Percentiles rank a stretch among this genome's conserved stretches.
These are phyloP conservation scores for Hirtodrosophila trivittata DNA, from an alignment of 2,888 invertebrate species.

Conservation along the genomic window DNA sequence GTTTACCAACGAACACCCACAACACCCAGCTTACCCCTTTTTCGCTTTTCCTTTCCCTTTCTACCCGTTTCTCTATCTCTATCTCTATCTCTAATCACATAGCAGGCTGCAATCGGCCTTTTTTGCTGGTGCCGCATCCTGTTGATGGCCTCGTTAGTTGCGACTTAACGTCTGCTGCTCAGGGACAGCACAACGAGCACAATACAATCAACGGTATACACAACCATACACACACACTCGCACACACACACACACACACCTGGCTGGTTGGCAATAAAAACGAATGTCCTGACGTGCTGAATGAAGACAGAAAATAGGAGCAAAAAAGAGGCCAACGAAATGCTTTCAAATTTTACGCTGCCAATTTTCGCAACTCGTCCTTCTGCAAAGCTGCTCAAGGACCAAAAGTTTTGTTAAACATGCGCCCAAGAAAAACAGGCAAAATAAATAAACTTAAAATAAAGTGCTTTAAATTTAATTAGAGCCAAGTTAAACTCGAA, in stretches of 20 bases:
- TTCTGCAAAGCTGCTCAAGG: slow-evolving; percentile 22
- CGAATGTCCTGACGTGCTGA: slow-evolving; percentile 63
- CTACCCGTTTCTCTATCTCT: slow-evolving; percentile 11
- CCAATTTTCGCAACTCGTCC: slow-evolving; percentile 51
- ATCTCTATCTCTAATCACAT: slow-evolving; percentile 62
- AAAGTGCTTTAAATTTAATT: slow-evolving; percentile 72
- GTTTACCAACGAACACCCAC: background rate
- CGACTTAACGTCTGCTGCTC: slow-evolving; percentile 60
- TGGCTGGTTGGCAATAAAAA: slow-evolving; percentile 61
- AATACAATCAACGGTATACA: slow-evolving; percentile 64
- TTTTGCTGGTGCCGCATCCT: slow-evolving; percentile 68
- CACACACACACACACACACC: slow-evolving; percentile 20
- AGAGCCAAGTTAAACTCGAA: slow-evolving; percentile 38
- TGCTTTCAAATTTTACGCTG: slow-evolving; percentile 50
- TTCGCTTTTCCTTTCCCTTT: slow-evolving; percentile 2
- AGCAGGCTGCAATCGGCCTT: slow-evolving; percentile 76
- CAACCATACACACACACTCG: slow-evolving; percentile 25
- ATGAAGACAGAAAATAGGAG: slow-evolving; percentile 23
- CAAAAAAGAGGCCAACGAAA: slow-evolving; percentile 53
- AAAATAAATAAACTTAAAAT: slow-evolving; percentile 21
- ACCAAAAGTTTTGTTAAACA: slow-evolving; percentile 16
- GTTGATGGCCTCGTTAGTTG: slow-evolving; percentile 78
- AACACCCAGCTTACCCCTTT: background rate
- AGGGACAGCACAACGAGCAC: slow-evolving; percentile 48
- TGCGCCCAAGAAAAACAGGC: slow-evolving; percentile 16